A percentile compares a stretch with the other conserved stretches of the same genome.
These are phyloP conservation scores for Cyphomyrus discorhynchus DNA, from an alignment of 2,113 vertebrate genomes.

Conservation along the genomic window DNA sequence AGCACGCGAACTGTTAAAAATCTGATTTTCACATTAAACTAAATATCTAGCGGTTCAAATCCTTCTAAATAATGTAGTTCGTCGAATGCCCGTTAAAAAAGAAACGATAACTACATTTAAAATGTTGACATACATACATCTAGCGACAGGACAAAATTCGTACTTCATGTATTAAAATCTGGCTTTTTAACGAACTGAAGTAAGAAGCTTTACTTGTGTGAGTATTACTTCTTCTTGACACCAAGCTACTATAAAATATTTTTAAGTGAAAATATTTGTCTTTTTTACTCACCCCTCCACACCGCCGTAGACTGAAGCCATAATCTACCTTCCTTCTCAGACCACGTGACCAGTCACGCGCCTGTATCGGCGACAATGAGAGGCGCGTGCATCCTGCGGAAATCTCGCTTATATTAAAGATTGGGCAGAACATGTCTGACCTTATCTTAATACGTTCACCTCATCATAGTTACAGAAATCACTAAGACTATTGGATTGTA, in stretches of 20 bases:
- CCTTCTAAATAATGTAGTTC: neutral
- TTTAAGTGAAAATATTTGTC: neutral
- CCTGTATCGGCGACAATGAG: neutral
- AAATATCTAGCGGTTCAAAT: neutral
- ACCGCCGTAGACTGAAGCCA: constrained; percentile 53
- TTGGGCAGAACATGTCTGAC: neutral
- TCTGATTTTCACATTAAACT: neutral
- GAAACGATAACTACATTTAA: neutral
- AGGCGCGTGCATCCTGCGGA: neutral
- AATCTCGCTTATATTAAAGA: neutral
- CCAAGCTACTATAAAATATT: neutral
- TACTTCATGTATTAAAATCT: neutral
- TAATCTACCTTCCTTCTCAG: constrained; percentile 44
- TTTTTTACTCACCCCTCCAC: constrained; percentile 53
- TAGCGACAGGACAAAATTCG: neutral
- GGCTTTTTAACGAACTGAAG: neutral
- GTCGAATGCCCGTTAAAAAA: neutral
- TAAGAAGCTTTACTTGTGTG: neutral
- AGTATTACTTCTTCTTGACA: neutral
- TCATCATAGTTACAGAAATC: neutral
- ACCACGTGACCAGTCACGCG: constrained; percentile 31
- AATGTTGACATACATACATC: neutral
- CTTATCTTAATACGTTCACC: neutral
- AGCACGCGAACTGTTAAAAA: neutral
- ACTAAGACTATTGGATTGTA: neutral